A percentile compares a stretch with the other conserved stretches of the same genome.
phyloP scores from a whole-genome alignment of 2,797 vertebrate genomes.

The Cacajao melanocephalus region DNA sequence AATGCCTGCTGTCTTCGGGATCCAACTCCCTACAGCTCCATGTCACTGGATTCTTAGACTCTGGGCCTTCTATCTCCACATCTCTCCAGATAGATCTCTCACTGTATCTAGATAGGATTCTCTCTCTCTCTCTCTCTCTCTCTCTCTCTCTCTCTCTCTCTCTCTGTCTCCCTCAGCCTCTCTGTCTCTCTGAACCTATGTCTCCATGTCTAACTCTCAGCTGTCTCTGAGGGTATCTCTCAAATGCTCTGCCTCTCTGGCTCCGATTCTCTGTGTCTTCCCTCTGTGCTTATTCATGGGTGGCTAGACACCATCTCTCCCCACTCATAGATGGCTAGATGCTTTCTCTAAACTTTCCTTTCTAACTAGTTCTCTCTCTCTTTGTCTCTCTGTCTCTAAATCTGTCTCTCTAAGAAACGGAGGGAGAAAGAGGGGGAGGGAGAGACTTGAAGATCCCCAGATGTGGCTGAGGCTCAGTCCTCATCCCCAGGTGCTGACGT shows the following conservation, averaged over 20 bases:
- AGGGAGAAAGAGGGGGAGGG: background rate
- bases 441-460: background rate
- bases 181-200: background rate
- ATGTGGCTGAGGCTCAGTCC: background rate
- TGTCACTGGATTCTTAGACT: background rate
- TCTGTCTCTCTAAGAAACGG: background rate
- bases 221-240: background rate
- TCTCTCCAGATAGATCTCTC: background rate
- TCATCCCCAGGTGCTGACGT: background rate
- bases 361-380: background rate
- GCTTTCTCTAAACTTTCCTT: background rate
- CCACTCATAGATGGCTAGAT: background rate
- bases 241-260: background rate
- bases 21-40: fast-evolving
- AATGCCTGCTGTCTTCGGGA: background rate
- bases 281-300: background rate
- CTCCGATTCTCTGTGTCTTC: background rate
- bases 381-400: background rate
- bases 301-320: background rate
- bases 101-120: background rate
- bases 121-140: background rate
- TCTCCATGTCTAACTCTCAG: background rate
- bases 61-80: background rate
- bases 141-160: background rate
- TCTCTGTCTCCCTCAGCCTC: background rate